phyloP scores from a whole-genome alignment of 1,140 invertebrate genomes.

The Cataglyphis hispanica region DNA sequence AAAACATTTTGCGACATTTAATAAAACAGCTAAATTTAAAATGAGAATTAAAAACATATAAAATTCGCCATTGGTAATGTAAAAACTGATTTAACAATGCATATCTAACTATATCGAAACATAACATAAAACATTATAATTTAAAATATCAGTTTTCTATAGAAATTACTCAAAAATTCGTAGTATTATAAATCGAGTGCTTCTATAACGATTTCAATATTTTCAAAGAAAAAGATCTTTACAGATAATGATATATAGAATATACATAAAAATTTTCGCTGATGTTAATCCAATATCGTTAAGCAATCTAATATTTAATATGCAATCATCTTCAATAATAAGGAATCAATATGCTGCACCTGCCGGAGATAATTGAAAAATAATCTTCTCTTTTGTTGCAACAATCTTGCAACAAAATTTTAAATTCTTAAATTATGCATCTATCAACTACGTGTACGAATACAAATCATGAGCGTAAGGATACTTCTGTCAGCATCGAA shows the following conservation, averaged over 20 bases:
- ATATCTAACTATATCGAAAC: background rate
- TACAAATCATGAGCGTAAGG: conserved; percentile 56
- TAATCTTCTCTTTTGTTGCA: background rate
- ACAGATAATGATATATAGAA: background rate
- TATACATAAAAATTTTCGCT: background rate
- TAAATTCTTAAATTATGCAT: background rate
- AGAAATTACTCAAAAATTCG: background rate
- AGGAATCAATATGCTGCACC: background rate
- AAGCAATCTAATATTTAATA: background rate
- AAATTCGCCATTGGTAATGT: background rate
- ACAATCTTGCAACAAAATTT: background rate
- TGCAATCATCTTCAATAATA: background rate
- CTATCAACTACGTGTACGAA: conserved; percentile 48
- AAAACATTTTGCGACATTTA: background rate
- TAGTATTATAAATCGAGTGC: background rate
- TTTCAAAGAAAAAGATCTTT: background rate
- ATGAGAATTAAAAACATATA: background rate
- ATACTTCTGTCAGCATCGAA: conserved; percentile 53
- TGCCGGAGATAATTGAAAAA: background rate
- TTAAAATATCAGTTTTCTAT: background rate
- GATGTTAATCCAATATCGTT: no score
- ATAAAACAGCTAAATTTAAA: background rate
- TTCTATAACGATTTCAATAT: background rate
- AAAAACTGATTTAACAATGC: background rate
- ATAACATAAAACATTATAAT: background rate